Evolutionary conservation across 2,888 invertebrate genomes (phyloP).

Genomic region (Periphyllus acericola): DNA sequence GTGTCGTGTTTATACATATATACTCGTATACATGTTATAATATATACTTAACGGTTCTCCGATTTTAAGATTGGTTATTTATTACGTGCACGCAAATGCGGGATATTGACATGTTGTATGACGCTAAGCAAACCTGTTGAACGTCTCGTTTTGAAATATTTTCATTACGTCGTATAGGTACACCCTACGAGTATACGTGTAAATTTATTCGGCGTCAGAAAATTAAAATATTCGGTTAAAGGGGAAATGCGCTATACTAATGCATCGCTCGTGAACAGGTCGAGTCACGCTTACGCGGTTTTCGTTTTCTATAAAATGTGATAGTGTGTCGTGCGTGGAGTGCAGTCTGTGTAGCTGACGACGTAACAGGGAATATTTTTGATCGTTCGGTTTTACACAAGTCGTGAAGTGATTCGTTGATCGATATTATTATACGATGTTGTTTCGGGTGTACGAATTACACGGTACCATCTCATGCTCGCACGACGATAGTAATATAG

Average conservation of each 20-base stretch:
- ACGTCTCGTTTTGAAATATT: constrained; percentile 26
- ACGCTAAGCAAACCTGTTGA: constrained; percentile 31
- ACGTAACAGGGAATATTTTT: not conserved
- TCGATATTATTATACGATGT: no score
- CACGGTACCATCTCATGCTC: no score
- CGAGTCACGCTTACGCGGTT: constrained; percentile 1
- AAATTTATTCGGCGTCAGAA: constrained; percentile 42
- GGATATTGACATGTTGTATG: not conserved
- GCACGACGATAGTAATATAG: no score
- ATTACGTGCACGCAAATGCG: not conserved
- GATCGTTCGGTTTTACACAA: not conserved
- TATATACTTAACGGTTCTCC: not conserved
- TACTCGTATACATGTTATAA: not conserved
- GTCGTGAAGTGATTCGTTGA: no score
- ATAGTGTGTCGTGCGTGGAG: not conserved
- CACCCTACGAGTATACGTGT: no score
- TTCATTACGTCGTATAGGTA: constrained; percentile 4
- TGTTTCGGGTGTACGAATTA: no score
- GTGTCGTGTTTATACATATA: not conserved
- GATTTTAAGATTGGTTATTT: not conserved
- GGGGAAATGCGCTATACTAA: not conserved
- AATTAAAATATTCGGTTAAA: constrained; percentile 32
- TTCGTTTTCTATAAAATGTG: not conserved
- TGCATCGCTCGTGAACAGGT: not conserved
- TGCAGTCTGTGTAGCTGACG: not conserved